These are phyloP conservation scores for Seriola rivoliana DNA, from an alignment of 2,113 vertebrate genomes.

Conservation along the genomic window DNA sequence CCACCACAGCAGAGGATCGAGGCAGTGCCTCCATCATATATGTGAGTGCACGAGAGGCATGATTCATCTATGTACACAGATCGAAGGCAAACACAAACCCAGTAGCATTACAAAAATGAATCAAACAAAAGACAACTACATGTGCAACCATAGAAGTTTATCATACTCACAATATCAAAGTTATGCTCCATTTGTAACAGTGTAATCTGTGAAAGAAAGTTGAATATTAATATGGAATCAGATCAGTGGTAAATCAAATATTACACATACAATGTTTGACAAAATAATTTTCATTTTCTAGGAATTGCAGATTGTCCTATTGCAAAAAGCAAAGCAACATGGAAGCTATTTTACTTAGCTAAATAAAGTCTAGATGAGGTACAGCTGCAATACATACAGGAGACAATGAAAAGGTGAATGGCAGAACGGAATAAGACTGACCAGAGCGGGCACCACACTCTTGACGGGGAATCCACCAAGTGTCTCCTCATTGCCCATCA, in stretches of 20 bases:
- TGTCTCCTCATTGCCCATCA: slow-evolving; percentile 99
- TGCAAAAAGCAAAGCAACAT: neutral
- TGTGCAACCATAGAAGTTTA: neutral
- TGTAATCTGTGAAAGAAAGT: slow-evolving; percentile 88
- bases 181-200: slow-evolving; percentile 99
- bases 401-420: neutral
- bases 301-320: neutral
- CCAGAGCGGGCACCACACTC: slow-evolving; percentile 98
- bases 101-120: neutral
- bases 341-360: neutral
- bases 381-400: neutral
- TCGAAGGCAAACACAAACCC: neutral
- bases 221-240: neutral
- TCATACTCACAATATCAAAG: slow-evolving; percentile 98
- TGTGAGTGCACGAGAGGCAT: slow-evolving; percentile 97
- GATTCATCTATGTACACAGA: slow-evolving; percentile 91
- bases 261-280: neutral
- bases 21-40: slow-evolving; percentile 99
- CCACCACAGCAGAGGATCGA: slow-evolving; percentile 97
- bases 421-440: slow-evolving; percentile 75
- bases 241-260: neutral
- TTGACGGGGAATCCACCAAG: slow-evolving; percentile 99
- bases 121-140: neutral
- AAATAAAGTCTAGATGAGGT: neutral
- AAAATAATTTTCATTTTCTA: neutral